A percentile compares a stretch with the other conserved stretches of the same genome.
Conservation (phyloP, 1,140 invertebrate genomes). For the Heliconius congener region DNA sequence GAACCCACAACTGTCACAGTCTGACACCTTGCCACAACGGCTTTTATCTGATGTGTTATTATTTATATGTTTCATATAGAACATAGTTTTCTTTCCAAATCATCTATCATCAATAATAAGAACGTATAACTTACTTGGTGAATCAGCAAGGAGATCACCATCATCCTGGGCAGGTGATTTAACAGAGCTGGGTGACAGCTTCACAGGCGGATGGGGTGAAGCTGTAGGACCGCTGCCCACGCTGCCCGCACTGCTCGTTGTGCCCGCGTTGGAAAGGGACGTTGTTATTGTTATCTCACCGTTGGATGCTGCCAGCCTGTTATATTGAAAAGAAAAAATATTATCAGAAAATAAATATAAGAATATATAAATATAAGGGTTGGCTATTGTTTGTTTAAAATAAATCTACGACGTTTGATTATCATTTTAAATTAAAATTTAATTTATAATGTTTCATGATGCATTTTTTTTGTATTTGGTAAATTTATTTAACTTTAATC, state of each 20-base stretch:
- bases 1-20: not conserved
- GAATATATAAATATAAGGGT: not conserved
- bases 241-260: conserved; percentile 81
- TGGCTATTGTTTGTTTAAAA: too few relatives aligned
- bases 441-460: too few relatives aligned
- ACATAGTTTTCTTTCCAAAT: not conserved
- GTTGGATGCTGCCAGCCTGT: conserved; percentile 86
- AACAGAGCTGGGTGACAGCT: conserved; percentile 80
- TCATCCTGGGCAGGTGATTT: conserved; percentile 84
- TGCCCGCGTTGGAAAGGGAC: conserved; percentile 83
- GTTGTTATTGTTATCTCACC: conserved; percentile 91
- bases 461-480: too few relatives aligned
- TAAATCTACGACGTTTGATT: too few relatives aligned
- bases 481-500: too few relatives aligned
- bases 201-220: conserved; percentile 83
- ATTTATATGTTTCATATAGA: too few relatives aligned
- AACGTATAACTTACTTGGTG: conserved; percentile 86
- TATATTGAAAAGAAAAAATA: not conserved
- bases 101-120: too few relatives aligned
- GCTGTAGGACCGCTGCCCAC: conserved; percentile 82
- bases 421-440: too few relatives aligned
- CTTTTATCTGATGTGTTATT: not conserved
- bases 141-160: conserved; percentile 88
- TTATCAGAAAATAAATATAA: not conserved
- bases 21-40: not conserved